Base-by-base conservation (phyloP, 2,888 invertebrate species). In the Apodemia mormo region DNA sequence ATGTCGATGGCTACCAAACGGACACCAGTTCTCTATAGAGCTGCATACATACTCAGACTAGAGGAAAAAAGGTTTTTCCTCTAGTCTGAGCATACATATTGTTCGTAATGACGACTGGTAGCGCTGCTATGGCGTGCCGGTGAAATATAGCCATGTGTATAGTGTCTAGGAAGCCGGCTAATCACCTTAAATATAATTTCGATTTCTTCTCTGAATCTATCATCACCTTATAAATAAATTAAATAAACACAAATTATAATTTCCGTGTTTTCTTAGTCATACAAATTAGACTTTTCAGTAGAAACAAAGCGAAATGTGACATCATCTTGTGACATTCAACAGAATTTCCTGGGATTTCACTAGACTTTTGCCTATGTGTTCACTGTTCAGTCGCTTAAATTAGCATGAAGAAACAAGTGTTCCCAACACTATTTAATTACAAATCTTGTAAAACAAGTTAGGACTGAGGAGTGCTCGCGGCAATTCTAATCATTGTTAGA, bases 401-500 rank as follows among this genome's bases (percentile, higher is more conserved):
- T 43, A 66, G 43, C 43, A 45, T 43, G 9, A 5, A 66, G 43
- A 40, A 66, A 66, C 45, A 61, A 61, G 37, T 64, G 37, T 64
- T 64, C 8, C 37, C 64, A 64, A 64, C 64, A 33, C 37, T 14
- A 64, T 37, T 64, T 54, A 77, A 78, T 78, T 78, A 73, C 76
- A 76, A 78, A 78, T 79, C 72, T 75, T 72, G 75, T 71, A 56
- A 76, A 77, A 77, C 73, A 72, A 37, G 61, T 76, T 70, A 74
- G 73, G 22, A 52, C n/a, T 22, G 14, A 52, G 22, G 71, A 70
- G 70, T 67, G 78, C 79, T 79, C 79, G 80, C 77, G 80, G 80
- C 83, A 80, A 81, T 82, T 84, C 86, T 86, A 90, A 90, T 87
- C 83, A 84, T 87, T 83, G 82, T 88, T 85, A 85, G 83, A 85